Conservation (phyloP, 2,113 vertebrate genomes). For the Spizaetus ornatus region DNA sequence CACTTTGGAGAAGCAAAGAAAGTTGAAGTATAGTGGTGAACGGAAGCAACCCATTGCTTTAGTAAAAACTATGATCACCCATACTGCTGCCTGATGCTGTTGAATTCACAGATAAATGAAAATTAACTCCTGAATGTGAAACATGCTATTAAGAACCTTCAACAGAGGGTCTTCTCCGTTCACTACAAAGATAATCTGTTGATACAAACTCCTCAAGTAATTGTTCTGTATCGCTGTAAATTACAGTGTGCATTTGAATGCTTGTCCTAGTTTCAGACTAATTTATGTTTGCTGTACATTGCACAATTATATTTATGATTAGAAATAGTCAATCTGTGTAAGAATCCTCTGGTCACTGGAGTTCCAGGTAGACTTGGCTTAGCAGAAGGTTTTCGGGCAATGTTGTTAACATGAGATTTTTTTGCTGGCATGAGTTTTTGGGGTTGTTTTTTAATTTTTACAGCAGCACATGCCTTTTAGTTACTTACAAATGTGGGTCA, state of each 20-base stretch:
- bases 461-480: neutral
- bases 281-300: neutral
- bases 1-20: neutral
- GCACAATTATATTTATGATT: neutral
- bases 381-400: neutral
- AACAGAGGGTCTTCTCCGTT: neutral
- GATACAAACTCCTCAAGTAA: neutral
- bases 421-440: neutral
- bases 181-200: neutral
- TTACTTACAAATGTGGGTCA: neutral
- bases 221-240: neutral
- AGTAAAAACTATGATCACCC: neutral
- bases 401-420: neutral
- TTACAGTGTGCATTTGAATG: neutral
- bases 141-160: neutral
- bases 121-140: neutral
- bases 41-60: neutral
- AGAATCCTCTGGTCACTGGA: neutral
- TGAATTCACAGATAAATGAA: neutral
- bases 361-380: neutral
- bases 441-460: neutral
- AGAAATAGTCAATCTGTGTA: rapidly evolving
- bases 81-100: neutral
- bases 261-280: neutral
- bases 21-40: neutral